Evolutionary conservation across 2,888 invertebrate genomes (phyloP), one percentile per base, ranked within the genome.

Genomic region (Luperina nickerlii): DNA sequence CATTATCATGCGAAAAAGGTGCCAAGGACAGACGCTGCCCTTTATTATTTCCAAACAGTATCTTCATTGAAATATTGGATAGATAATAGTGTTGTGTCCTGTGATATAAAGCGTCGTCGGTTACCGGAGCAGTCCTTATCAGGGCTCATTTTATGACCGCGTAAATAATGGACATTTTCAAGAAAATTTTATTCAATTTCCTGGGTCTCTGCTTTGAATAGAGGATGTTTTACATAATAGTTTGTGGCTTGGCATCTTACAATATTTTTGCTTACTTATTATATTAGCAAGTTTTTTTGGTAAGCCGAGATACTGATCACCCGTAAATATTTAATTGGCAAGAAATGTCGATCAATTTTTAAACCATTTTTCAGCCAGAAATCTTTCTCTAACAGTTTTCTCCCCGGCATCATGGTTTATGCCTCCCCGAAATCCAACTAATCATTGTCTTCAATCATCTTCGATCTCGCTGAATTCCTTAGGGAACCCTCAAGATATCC

Each of bases 131-230:
- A 79, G 72, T 84, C 77, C 90, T 92, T 92, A 92, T 92, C 91
- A 90, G 76, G 84, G 78, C 83, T 86, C 89, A 89, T 89, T 93
- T 93, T 93, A 93, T 91, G 91, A 87, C 89, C 88, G 79, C 91
- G 89, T 93, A 92, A 92, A 92, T 91, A 92, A 90, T 87, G 81
- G 80, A 84, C 80, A 82, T 88, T 87, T 89, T 88, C 86, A 81
- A 86, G 83, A 82, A 87, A 87, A 86, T 89, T 88, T 89, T 90
- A 89, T 91, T 89, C 87, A 91, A 90, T 90, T 89, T 88, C 86
- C 85, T 87, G 80, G 79, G 83, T 78, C 71, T 87, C 74, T 82
- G 79, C 81, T 78, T 57, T 88, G 90, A 88, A 90, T 88, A 87
- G 84, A 79, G 75, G 75, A 82, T 83, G 81, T 79, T 89, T 88